Base-by-base conservation (phyloP, 2,888 invertebrate genomes). In the Rhamphomyia laevipes region DNA sequence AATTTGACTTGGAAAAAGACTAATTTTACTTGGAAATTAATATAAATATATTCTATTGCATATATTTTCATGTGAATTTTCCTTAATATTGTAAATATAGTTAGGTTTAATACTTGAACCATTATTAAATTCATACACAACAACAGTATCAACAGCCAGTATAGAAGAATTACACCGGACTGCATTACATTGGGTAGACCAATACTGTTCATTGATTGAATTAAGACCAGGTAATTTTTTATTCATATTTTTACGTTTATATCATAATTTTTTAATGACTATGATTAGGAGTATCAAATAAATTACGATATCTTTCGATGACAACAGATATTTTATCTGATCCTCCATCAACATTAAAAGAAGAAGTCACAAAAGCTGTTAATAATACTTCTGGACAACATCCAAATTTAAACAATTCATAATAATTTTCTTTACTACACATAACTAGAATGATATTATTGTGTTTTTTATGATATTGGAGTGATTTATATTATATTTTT, bases 121-220 rank as follows among this genome's bases (percentile, higher is more conserved):
- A 37, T 73, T 96, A 60, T 80, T 96, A 71, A 84, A 85, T 60
- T 88, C 94, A 12, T 96, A 88, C 74, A 93, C 90, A 68, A 82
- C 84, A 61, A 85, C 88, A 63, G 95, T 95, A 53, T 92, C 94
- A 47, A 90, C 91, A 58, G 83, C 88, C 55, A 92, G 87, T 73
- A 76, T 91, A 53, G 87, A 90, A 57, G 95, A 96, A 73, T 76
- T 96, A 55, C 91, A 89, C 70, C 81, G 91, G 58, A 90, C 94
- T 56, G 90, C 92, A 52, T 77, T 91, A 63, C 78, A 88, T 53
- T 96, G 96, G 96, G 84, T 93, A 49, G 94, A 96, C 71, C 94
- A 95, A 67, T 92, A 93, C 72, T 96, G 95, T 74, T 92, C 94
- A 41, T 80, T 96, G 55, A 86, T 88, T 58, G 86, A 90, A 74